These are phyloP conservation scores for Microtus montanus DNA, from an alignment of 2,113 vertebrate genomes.

Conservation along the genomic window DNA sequence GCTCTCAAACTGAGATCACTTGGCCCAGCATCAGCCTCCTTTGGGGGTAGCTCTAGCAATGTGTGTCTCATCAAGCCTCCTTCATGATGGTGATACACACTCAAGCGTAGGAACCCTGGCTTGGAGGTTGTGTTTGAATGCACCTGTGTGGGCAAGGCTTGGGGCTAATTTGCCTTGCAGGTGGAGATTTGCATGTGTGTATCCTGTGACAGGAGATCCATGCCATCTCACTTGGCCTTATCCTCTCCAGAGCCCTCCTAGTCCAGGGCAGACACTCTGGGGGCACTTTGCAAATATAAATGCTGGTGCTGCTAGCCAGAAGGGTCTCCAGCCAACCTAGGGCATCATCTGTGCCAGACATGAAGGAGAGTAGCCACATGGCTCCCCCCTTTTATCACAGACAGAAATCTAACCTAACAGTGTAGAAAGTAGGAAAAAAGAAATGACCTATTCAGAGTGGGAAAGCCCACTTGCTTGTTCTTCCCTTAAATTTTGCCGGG, in stretches of 20 bases:
- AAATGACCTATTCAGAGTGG: background rate
- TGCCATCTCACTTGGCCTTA: background rate
- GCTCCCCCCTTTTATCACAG: background rate
- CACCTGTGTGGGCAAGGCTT: background rate
- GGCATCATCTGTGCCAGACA: background rate
- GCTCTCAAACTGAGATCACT: background rate
- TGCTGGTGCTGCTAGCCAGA: background rate
- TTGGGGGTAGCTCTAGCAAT: background rate
- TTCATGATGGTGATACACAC: fast-evolving
- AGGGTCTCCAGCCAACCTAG: background rate
- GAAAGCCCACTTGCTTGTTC: background rate
- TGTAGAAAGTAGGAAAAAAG: background rate
- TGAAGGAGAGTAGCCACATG: background rate
- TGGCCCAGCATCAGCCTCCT: background rate
- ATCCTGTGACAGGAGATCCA: background rate
- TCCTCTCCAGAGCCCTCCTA: background rate
- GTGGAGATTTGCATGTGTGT: slow-evolving; percentile 17
- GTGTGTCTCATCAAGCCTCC: background rate
- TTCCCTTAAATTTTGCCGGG: background rate
- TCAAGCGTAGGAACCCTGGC: background rate
- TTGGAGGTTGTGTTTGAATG: fast-evolving
- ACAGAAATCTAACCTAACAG: slow-evolving; percentile 32
- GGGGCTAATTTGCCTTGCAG: slow-evolving; percentile 30
- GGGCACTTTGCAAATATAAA: background rate
- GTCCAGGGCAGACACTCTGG: background rate